Evolutionary conservation across 2,113 vertebrate species (phyloP).

Genomic region (Macroglossus sobrinus): DNA sequence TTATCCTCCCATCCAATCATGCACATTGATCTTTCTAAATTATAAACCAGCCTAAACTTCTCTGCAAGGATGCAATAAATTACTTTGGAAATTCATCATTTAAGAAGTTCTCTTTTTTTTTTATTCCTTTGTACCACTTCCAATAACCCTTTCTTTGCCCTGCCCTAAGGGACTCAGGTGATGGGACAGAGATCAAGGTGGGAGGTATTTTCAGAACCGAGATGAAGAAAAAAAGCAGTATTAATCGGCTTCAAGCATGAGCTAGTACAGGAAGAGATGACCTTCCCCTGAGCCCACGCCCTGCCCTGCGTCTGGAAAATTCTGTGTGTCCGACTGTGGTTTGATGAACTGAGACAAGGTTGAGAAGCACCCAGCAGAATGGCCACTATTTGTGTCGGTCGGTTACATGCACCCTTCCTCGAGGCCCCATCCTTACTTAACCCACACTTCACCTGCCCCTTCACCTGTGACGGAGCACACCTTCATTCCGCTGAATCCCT

Average conservation of each 20-base stretch:
- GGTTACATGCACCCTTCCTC: accelerated
- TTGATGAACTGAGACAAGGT: not conserved
- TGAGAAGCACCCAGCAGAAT: not conserved
- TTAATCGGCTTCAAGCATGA: too few relatives aligned
- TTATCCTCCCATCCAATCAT: not conserved
- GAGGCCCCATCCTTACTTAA: not conserved
- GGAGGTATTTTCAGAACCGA: not conserved
- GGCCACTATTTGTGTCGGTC: not conserved
- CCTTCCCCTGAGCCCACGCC: too few relatives aligned
- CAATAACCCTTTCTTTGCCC: not conserved
- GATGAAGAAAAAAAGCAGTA: too few relatives aligned
- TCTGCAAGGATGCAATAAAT: slow-evolving; percentile 51
- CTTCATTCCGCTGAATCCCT: not conserved
- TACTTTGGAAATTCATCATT: not conserved
- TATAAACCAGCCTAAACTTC: not conserved
- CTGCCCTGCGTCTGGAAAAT: too few relatives aligned
- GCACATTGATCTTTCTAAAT: not conserved
- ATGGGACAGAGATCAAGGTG: too few relatives aligned
- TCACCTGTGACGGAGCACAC: too few relatives aligned
- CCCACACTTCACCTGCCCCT: too few relatives aligned
- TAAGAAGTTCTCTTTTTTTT: not conserved
- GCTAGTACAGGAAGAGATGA: too few relatives aligned
- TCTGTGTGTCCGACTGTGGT: too few relatives aligned
- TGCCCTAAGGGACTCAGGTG: not conserved
- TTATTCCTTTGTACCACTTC: not conserved